Base-by-base conservation (phyloP, 2,797 vertebrate species). In the Neoniphon sammara region DNA sequence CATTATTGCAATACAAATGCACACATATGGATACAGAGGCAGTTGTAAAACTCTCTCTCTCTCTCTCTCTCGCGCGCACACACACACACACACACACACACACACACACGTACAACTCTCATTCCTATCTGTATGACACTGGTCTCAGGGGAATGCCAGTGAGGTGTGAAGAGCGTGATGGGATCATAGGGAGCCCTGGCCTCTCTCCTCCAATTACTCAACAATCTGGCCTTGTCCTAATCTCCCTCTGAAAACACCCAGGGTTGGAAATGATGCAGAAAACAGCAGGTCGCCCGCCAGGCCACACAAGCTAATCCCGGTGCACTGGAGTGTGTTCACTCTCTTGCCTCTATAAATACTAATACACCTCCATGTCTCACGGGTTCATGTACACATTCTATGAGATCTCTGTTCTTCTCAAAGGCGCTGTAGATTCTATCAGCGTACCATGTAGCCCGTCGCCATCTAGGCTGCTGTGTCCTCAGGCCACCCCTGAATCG, bases 151-250 rank as follows among this genome's bases (percentile, higher is more conserved):
- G 88, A 77, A 70, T 46, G 10, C 62, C 87, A 76, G 42, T 77
- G 88, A 84, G 86, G 91, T 91, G 89, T 91, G 88, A 91, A 87
- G 87, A 80, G 80, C 77, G 73, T 91, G 91, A 91, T 91, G 84
- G 88, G 88, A 90, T 93, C 91, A 88, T 55, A 85, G 69, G 64
- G 83, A 85, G 85, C 68, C 1, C 44, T 73, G 85, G 86, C 85
- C 85, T 79, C 80, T 77, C 83, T 89, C 75, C 79, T 82, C 88
- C 85, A 90, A 91, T 91, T 91, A 93, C 88, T 83, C 76, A 85
- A 85, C 87, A 89, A 87, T 85, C 75, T 78, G 80, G 84, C 78
- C 84, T 77, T 39, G 79, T 80, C 79, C 82, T 91, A 91, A 92
- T 92, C 90, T 90, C 85, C 70, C 64, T 85, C 83, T 86, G 72